Evolutionary conservation across 2,113 vertebrate species (phyloP).

Genomic region (Gobio gobio): DNA sequence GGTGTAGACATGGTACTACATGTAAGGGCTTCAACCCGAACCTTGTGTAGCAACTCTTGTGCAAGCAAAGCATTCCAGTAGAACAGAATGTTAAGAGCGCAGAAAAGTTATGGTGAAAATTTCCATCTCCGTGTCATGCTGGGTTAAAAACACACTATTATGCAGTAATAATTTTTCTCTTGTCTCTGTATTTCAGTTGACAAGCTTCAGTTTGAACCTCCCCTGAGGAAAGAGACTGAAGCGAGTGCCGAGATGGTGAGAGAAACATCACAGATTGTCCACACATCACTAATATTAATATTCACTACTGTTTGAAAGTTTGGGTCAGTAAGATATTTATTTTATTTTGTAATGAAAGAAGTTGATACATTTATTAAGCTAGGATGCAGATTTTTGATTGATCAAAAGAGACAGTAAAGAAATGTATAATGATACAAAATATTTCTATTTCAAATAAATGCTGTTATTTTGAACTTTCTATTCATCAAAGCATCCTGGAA

Average conservation of each 20-base stretch:
- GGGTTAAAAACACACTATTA: neutral
- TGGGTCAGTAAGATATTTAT: neutral
- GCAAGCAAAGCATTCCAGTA: neutral
- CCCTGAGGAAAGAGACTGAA: conserved; percentile 92
- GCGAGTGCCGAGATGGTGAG: conserved; percentile 93
- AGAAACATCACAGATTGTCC: neutral
- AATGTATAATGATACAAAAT: neutral
- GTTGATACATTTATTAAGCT: neutral
- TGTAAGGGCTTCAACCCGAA: neutral
- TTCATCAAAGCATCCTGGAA: too few species aligned
- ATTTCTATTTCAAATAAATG: too few species aligned
- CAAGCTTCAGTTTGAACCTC: conserved; percentile 92
- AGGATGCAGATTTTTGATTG: neutral
- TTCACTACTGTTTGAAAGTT: neutral
- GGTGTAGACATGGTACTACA: conserved; percentile 1
- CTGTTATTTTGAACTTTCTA: too few species aligned
- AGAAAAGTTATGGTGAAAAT: neutral
- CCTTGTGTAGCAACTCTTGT: neutral
- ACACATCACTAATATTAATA: neutral
- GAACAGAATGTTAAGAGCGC: neutral
- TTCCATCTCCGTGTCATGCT: neutral
- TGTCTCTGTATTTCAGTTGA: conserved; percentile 82
- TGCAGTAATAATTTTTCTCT: conserved; percentile 54
- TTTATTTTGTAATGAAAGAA: neutral
- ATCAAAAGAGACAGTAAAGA: neutral